Evolutionary conservation across 2,888 invertebrate genomes (phyloP), one percentile per base, ranked within the genome.

Genomic region (Leucophenga montana): DNA sequence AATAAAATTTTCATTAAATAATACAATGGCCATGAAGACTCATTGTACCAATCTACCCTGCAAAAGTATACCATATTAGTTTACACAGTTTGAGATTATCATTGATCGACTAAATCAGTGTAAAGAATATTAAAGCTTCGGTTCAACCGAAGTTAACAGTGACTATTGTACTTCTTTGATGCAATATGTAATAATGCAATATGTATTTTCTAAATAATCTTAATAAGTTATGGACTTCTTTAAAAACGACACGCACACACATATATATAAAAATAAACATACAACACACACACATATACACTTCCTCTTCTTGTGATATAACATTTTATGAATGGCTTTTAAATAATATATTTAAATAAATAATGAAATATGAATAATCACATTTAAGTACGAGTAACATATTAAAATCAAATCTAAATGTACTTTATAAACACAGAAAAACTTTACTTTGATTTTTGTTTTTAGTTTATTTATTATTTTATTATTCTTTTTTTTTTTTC

Each of bases 281-380:
- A 27, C 18, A 61, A 50, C 50, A 50, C 50, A 27, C 4, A 62
- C 8, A 46, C 48, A 39, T 39, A 6, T 54, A 82, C 82, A 84
- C 85, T 82, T 84, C 85, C 85, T 84, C 82, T 84, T 83, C 82
- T 83, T 82, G 82, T 82, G 82, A 82, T 82, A 82, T 75, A 76
- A 74, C 73, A 80, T 84, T 82, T 84, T 82, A 78, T 84, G 77
- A 78, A 82, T 83, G 79, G 82, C 83, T 84, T 84, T 83, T 75
- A 70, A 73, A 70, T 71, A 74, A 66, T 61, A 68, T 66, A 67
- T 65, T 74, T 39, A 64, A 50, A 71, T 48, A 71, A 22, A 53
- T 11, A 62, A 44, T 20, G 22, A 46, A 46, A 50, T 57, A 31
- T 22, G n/a, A 46, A 20, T 64, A 8, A 27, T 64, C 18, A 65